Evolutionary conservation across 2,888 invertebrate genomes (phyloP).

Genomic region (Acleris sparsana): DNA sequence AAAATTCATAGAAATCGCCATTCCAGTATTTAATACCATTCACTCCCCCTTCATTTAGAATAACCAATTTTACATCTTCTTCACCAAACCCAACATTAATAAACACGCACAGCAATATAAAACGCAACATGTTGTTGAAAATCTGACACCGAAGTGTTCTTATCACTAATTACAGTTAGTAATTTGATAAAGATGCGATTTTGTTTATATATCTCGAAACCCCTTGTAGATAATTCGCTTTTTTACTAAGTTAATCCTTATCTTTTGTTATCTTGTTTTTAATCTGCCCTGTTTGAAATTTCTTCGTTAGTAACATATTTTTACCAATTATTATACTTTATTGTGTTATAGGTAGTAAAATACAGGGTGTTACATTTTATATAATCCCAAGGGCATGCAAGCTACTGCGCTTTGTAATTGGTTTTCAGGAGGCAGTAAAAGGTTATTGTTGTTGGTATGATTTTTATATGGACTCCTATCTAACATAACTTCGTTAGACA

Average conservation of each 20-base stretch:
- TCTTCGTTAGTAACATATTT: no score
- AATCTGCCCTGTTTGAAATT: no score
- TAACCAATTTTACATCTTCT: constrained; percentile 50
- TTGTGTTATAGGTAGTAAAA: no score
- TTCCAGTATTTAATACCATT: constrained; percentile 70
- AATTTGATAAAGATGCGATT: constrained; percentile 17
- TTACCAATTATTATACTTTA: no score
- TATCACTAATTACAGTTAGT: constrained; percentile 29
- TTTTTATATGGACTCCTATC: no score
- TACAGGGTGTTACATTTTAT: no score
- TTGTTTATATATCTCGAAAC: constrained; percentile 18
- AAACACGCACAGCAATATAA: constrained; percentile 49
- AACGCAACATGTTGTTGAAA: constrained; percentile 52
- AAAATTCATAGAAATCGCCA: constrained; percentile 73
- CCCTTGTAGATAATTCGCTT: constrained; percentile 16
- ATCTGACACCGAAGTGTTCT: constrained; percentile 28
- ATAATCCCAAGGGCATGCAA: no score
- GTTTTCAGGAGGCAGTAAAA: no score
- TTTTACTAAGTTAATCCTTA: constrained; percentile 13
- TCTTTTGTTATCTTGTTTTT: not conserved
- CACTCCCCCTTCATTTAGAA: constrained; percentile 61
- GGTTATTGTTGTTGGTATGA: no score
- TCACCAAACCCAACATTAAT: constrained; percentile 46
- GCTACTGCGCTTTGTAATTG: no score
- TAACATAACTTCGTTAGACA: no score